Conservation (phyloP, 2,888 invertebrate species). For the Arctia plantaginis region DNA sequence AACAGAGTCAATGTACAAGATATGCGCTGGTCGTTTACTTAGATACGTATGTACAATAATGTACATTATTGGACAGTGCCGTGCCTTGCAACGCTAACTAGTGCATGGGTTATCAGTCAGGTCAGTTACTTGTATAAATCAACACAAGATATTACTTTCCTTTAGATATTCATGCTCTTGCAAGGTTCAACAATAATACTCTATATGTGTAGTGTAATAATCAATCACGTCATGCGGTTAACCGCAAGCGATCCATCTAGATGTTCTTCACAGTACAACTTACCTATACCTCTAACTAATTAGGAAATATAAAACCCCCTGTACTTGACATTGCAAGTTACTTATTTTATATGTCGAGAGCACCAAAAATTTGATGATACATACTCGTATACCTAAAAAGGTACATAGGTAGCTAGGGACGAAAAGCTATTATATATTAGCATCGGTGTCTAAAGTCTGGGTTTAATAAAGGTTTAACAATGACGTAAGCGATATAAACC, state of each 20-base stretch:
- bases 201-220: conserved; percentile 36
- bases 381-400: neutral
- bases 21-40: conserved; percentile 20
- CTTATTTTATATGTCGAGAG: neutral
- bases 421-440: too few relatives aligned
- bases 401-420: too few relatives aligned
- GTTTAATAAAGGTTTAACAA: too few relatives aligned
- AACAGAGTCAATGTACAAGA: conserved; percentile 4
- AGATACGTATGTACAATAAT: conserved; percentile 22
- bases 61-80: conserved; percentile 23
- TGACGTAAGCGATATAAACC: too few relatives aligned
- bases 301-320: neutral
- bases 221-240: conserved; percentile 38
- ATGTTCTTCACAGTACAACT: conserved; percentile 5
- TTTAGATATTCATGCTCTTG: conserved; percentile 21
- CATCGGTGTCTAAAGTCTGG: too few relatives aligned
- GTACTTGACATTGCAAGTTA: neutral
- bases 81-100: conserved; percentile 20
- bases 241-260: conserved; percentile 34
- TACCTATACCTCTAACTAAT: conserved; percentile 20
- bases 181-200: conserved; percentile 27
- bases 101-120: conserved; percentile 48
- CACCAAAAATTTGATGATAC: neutral
- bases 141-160: conserved; percentile 30
- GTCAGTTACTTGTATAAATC: conserved; percentile 43